These are phyloP conservation scores for Eretmochelys imbricata DNA, from an alignment of 2,113 vertebrate species.

Conservation along the genomic window DNA sequence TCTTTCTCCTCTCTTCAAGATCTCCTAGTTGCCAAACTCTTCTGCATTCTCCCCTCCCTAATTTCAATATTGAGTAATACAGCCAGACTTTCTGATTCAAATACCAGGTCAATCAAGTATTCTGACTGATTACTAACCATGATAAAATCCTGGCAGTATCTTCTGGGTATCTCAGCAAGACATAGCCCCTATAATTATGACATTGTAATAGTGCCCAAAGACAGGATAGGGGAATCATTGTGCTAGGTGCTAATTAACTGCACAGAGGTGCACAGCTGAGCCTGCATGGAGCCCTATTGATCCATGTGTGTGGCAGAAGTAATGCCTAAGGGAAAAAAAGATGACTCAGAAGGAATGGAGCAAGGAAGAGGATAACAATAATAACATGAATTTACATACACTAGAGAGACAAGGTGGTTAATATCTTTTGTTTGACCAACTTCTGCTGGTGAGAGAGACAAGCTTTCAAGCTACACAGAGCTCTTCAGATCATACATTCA, in stretches of 20 bases:
- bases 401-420: not conserved
- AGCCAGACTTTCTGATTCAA: not conserved
- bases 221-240: not conserved
- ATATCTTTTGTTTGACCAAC: no score
- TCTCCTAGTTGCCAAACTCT: not conserved
- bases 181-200: not conserved
- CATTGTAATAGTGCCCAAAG: not conserved
- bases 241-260: not conserved
- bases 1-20: accelerated
- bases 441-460: no score
- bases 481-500: no score
- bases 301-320: not conserved
- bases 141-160: not conserved
- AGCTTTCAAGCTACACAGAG: no score
- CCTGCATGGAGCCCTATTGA: not conserved
- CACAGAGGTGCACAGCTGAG: accelerated
- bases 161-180: not conserved
- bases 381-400: accelerated
- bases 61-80: accelerated
- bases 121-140: not conserved
- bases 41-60: not conserved
- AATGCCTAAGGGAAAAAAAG: not conserved
- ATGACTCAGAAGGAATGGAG: not conserved
- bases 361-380: not conserved
- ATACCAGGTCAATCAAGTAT: not conserved